A percentile compares a stretch with the other conserved stretches of the same genome.
These are phyloP conservation scores for Drosophila paranaensis DNA, from an alignment of 2,888 invertebrate species.

Conservation along the genomic window DNA sequence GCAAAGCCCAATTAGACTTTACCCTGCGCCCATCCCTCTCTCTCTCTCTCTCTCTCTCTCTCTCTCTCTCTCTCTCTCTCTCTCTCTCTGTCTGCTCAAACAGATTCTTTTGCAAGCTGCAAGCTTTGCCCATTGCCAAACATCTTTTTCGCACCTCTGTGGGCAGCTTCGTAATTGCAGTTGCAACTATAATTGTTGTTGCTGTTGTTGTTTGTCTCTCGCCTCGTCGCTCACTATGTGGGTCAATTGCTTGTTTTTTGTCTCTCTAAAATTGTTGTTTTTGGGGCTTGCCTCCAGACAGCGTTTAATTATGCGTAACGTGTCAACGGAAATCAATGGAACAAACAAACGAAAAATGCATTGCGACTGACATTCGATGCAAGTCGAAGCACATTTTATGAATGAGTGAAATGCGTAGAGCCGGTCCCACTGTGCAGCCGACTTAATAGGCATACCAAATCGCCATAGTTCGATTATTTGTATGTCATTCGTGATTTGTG, in stretches of 20 bases:
- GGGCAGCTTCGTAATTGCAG: conserved; percentile 44
- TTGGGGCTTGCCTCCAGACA: conserved; percentile 65
- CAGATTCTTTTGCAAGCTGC: conserved; percentile 11
- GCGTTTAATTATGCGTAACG: conserved; percentile 78
- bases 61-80: neutral
- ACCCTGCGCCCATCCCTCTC: no score
- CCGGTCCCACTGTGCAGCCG: conserved; percentile 17
- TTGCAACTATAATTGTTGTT: conserved; percentile 28
- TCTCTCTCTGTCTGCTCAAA: conserved; percentile 19
- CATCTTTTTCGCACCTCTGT: conserved; percentile 61
- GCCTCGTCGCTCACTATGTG: conserved; percentile 46
- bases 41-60: neutral
- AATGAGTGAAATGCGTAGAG: conserved; percentile 10
- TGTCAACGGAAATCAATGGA: conserved; percentile 55
- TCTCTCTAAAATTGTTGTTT: conserved; percentile 28
- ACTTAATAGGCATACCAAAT: conserved; percentile 27
- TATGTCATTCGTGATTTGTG: neutral
- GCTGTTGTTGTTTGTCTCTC: conserved; percentile 15
- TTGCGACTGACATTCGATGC: conserved; percentile 29
- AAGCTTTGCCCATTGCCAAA: conserved; percentile 48
- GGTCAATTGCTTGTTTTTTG: conserved; percentile 63
- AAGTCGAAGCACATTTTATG: conserved; percentile 29
- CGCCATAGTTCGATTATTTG: conserved; percentile 23
- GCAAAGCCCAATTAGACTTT: conserved; percentile 7
- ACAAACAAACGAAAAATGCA: conserved; percentile 12